Conservation (phyloP, 2,888 invertebrate species). For the Perdita meconis region DNA sequence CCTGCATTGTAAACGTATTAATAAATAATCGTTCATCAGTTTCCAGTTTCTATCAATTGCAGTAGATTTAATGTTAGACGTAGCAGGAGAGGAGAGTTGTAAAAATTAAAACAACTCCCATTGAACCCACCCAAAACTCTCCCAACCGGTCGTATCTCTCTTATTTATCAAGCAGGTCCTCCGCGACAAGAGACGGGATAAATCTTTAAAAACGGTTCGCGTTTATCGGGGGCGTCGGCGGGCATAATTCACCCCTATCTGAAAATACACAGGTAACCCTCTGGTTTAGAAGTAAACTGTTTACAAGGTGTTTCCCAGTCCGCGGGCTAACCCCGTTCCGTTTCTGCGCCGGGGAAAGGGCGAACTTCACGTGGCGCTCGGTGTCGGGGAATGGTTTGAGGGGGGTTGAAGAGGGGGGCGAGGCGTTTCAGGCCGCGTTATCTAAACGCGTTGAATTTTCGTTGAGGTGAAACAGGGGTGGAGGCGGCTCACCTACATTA, state of each 20-base stretch:
- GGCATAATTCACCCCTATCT: constrained; percentile 83
- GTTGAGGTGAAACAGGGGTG: constrained; percentile 57
- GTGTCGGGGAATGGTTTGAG: constrained; percentile 47
- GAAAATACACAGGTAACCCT: constrained; percentile 81
- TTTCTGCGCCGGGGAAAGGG: constrained; percentile 62
- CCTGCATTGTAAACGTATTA: too few relatives aligned
- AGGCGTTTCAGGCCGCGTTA: constrained; percentile 72
- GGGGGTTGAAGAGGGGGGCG: constrained; percentile 17
- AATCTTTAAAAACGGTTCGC: constrained; percentile 81
- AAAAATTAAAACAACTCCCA: constrained; percentile 35
- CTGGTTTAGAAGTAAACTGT: constrained; percentile 80
- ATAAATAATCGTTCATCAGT: too few relatives aligned
- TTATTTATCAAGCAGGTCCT: constrained; percentile 62
- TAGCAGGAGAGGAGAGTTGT: background rate
- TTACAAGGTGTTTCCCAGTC: constrained; percentile 76
- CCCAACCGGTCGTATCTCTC: constrained; percentile 51
- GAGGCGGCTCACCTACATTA: constrained; percentile 56
- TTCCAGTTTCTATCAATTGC: too few relatives aligned
- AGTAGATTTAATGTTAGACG: too few relatives aligned
- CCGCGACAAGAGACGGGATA: constrained; percentile 72
- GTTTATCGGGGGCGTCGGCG: constrained; percentile 68
- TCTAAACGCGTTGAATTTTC: constrained; percentile 80
- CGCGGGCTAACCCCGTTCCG: constrained; percentile 51
- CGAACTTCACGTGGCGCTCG: constrained; percentile 70
- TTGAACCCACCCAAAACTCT: constrained; percentile 28